phyloP scores from a whole-genome alignment of 2,888 invertebrate genomes.

The Seira musarum region DNA sequence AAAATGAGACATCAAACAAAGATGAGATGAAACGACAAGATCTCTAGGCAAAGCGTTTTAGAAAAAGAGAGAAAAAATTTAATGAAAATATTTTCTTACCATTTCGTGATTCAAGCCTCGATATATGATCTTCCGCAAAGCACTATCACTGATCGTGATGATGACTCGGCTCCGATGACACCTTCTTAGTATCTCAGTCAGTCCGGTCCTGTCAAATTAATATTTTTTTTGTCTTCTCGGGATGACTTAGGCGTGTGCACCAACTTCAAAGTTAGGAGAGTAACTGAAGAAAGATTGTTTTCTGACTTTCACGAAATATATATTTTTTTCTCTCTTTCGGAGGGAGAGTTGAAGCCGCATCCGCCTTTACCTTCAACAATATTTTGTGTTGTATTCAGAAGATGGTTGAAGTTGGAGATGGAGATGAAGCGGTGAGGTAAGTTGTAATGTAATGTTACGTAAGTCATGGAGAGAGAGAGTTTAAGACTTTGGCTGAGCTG shows the following conservation, averaged over 20 bases:
- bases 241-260: constrained; percentile 7
- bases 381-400: not conserved
- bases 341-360: not conserved
- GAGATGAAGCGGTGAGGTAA: not conserved
- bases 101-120: not conserved
- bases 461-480: not conserved
- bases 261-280: constrained; percentile 11
- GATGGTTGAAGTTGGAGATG: not conserved
- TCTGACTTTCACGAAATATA: not conserved
- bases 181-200: no score
- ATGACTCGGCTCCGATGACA: not conserved
- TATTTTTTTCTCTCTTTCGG: not conserved
- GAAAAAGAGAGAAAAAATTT: not conserved
- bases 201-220: constrained; percentile 1
- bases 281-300: not conserved
- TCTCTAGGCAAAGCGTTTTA: not conserved
- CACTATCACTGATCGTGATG: constrained; percentile 10
- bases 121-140: not conserved
- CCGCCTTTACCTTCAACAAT: constrained; percentile 20
- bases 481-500: no score
- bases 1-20: no score
- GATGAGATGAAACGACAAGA: no score
- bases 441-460: not conserved
- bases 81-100: not conserved
- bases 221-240: not conserved